Evolutionary conservation across 2,113 vertebrate genomes (phyloP).

Genomic region (Anoura caudifer): DNA sequence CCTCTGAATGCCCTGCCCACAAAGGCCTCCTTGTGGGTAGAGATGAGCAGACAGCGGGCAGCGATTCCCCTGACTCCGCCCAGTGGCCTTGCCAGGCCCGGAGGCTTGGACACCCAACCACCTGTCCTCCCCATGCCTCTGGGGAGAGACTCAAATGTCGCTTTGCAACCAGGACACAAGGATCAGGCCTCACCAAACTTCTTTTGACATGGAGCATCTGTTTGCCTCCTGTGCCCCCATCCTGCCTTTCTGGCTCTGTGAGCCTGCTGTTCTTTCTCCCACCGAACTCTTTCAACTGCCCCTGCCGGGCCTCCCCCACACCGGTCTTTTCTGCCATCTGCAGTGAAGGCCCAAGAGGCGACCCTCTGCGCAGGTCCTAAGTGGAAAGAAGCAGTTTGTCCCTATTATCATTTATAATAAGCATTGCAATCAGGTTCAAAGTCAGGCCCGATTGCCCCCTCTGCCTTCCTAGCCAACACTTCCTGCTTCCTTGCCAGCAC

Average conservation of each 20-base stretch:
- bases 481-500: not conserved
- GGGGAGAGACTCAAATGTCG: not conserved
- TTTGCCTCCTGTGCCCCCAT: rapidly evolving
- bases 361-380: not conserved
- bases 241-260: not conserved
- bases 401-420: not conserved
- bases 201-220: not conserved
- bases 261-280: not conserved
- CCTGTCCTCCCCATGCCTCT: not conserved
- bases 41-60: not conserved
- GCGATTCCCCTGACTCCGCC: not conserved
- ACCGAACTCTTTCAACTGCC: not conserved
- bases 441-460: not conserved
- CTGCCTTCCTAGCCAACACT: not conserved
- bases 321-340: not conserved
- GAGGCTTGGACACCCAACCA: not conserved
- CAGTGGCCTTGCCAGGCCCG: not conserved
- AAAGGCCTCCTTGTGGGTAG: not conserved
- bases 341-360: not conserved
- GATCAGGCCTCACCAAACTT: not conserved
- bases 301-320: rapidly evolving
- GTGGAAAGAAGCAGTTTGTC: not conserved
- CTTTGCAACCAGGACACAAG: not conserved
- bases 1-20: not conserved
- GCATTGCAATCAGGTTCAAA: not conserved